Evolutionary conservation across 2,888 invertebrate species (phyloP).

Genomic region (Metacarcinus magister): DNA sequence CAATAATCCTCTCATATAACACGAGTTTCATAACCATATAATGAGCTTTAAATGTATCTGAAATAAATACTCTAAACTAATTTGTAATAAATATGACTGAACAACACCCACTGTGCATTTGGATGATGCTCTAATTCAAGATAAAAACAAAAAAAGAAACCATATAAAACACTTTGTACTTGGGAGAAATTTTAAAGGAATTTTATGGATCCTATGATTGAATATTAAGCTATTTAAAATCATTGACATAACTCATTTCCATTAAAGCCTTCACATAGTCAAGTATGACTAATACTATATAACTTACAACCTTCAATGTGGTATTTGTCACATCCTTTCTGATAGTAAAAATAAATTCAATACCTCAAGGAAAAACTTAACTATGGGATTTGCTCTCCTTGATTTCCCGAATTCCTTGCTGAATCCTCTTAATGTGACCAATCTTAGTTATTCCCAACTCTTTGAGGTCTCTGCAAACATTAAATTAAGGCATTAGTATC

Average conservation of each 20-base stretch:
- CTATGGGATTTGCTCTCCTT: slow-evolving; percentile 80
- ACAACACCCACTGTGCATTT: not conserved
- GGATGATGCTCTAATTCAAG: not conserved
- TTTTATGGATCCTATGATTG: not conserved
- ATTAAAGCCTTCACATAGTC: slow-evolving; percentile 12
- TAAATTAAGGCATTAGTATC: not conserved
- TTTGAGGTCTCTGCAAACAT: slow-evolving; percentile 88
- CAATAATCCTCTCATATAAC: not conserved
- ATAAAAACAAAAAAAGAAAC: not conserved
- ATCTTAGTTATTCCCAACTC: slow-evolving; percentile 97
- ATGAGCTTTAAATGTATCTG: not conserved
- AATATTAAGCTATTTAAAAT: not conserved
- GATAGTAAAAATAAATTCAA: not conserved
- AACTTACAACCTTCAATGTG: slow-evolving; percentile 1
- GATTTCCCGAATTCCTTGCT: slow-evolving; percentile 94
- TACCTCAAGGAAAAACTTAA: slow-evolving; percentile 48
- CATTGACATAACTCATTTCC: not conserved
- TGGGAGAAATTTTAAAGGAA: slow-evolving; percentile 30
- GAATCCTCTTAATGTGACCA: slow-evolving; percentile 97
- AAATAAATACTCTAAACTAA: slow-evolving; percentile 38
- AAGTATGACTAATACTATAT: not conserved
- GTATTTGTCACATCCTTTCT: not conserved
- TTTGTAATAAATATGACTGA: slow-evolving; percentile 36
- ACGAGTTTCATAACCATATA: not conserved
- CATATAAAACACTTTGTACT: slow-evolving; percentile 22